A percentile compares a stretch with the other conserved stretches of the same genome.
phyloP scores from a whole-genome alignment of 2,888 invertebrate genomes.

The Archaeoteleia sp. region DNA sequence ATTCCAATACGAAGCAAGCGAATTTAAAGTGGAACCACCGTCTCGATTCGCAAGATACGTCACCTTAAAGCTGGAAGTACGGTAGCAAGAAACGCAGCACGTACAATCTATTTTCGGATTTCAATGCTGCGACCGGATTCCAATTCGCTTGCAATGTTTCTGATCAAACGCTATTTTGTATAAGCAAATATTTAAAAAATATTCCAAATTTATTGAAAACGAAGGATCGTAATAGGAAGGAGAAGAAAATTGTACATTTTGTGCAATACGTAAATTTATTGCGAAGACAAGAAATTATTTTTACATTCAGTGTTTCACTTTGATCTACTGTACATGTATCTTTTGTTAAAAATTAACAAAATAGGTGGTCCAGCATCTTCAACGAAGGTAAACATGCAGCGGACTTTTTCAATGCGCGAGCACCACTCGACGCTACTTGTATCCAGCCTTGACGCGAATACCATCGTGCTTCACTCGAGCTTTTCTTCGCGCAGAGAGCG shows the following conservation, averaged over 20 bases:
- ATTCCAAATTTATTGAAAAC: not conserved
- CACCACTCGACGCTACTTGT: slow-evolving; percentile 44
- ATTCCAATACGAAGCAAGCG: slow-evolving; percentile 35
- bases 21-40: slow-evolving; percentile 49
- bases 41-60: slow-evolving; percentile 27
- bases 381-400: slow-evolving; percentile 46
- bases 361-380: slow-evolving; percentile 39
- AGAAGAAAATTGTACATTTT: too few species aligned
- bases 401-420: slow-evolving; percentile 46
- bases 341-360: slow-evolving; percentile 31
- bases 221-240: too few species aligned
- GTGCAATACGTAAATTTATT: too few species aligned
- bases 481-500: slow-evolving; percentile 44
- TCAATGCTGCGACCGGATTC: slow-evolving; percentile 31
- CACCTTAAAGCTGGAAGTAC: slow-evolving; percentile 40
- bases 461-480: slow-evolving; percentile 46
- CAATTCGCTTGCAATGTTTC: slow-evolving; percentile 19
- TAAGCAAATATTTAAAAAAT: not conserved
- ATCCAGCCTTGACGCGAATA: slow-evolving; percentile 51
- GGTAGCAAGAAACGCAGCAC: slow-evolving; percentile 17
- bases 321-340: slow-evolving; percentile 3
- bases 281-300: not conserved
- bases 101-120: slow-evolving; percentile 38
- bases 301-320: not conserved
- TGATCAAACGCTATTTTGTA: slow-evolving; percentile 12